phyloP scores from a whole-genome alignment of 2,888 invertebrate genomes.

The Falcaria lacertinaria region DNA sequence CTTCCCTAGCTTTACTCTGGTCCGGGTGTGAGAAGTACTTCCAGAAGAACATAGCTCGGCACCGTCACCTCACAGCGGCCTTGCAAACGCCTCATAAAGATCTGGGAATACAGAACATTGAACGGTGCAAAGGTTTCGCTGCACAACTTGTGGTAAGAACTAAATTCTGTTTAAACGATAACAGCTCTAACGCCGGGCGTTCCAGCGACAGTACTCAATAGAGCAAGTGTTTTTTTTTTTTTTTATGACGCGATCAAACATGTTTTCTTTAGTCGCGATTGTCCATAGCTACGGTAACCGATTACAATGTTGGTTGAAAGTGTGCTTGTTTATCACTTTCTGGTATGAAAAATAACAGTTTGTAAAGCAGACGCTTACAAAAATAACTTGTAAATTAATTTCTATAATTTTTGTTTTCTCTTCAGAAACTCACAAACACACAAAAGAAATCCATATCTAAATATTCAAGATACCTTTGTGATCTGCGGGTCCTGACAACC shows the following conservation, averaged over 20 bases:
- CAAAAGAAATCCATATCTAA: conserved; percentile 83
- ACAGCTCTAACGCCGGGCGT: too few species aligned
- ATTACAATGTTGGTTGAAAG: too few species aligned
- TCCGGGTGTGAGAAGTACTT: conserved; percentile 87
- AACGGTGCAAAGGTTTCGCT: conserved; percentile 92
- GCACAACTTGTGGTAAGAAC: conserved; percentile 84
- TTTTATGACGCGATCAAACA: too few species aligned
- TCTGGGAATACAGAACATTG: conserved; percentile 88
- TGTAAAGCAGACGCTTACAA: too few species aligned
- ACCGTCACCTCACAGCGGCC: conserved; percentile 81
- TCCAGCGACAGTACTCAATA: too few species aligned
- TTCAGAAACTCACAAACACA: conserved; percentile 81
- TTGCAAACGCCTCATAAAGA: conserved; percentile 86
- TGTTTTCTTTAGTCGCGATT: too few species aligned
- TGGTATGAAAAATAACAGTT: too few species aligned
- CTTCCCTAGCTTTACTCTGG: conserved; percentile 81
- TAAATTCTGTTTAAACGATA: too few species aligned
- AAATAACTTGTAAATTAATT: too few species aligned
- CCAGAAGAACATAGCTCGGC: conserved; percentile 84
- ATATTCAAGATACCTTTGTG: conserved; percentile 77
- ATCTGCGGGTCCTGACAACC: conserved; percentile 73
- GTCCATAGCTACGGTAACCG: too few species aligned
- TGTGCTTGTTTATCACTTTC: too few species aligned
- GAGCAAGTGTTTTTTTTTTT: too few species aligned
- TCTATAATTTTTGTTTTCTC: conserved; percentile 26